A percentile compares a stretch with the other conserved stretches of the same genome.
These are phyloP conservation scores for Plectus sambesii DNA, from an alignment of 1,140 invertebrate genomes.

Conservation along the genomic window DNA sequence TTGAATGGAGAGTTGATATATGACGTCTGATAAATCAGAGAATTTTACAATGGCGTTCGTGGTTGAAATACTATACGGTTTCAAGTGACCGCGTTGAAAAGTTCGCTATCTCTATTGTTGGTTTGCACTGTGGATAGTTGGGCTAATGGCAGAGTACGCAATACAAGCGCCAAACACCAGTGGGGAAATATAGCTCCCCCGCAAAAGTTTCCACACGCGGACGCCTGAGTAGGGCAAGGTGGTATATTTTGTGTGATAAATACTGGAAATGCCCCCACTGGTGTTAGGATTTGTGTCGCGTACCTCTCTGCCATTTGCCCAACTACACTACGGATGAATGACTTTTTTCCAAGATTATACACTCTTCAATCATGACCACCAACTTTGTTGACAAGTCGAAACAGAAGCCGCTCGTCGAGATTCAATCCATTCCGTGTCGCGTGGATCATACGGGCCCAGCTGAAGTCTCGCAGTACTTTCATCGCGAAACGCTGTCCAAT, in stretches of 20 bases:
- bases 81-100: no score
- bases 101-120: no score
- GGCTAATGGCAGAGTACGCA: no score
- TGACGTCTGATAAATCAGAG: no score
- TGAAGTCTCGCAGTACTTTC: neutral
- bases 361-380: constrained; percentile 1
- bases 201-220: no score
- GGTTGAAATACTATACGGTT: no score
- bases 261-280: neutral
- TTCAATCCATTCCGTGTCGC: constrained; percentile 2
- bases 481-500: neutral
- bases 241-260: neutral
- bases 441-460: neutral
- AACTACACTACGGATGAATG: no score
- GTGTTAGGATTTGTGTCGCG: neutral
- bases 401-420: constrained; percentile 5
- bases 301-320: neutral
- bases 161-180: no score
- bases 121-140: constrained; percentile 1
- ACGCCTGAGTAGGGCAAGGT: neutral
- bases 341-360: no score
- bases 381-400: neutral
- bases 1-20: constrained; percentile 12
- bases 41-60: no score
- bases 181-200: no score